Evolutionary conservation across 1,140 invertebrate genomes (phyloP), one percentile per base, ranked within the genome.

Genomic region (Copidosoma floridanum): DNA sequence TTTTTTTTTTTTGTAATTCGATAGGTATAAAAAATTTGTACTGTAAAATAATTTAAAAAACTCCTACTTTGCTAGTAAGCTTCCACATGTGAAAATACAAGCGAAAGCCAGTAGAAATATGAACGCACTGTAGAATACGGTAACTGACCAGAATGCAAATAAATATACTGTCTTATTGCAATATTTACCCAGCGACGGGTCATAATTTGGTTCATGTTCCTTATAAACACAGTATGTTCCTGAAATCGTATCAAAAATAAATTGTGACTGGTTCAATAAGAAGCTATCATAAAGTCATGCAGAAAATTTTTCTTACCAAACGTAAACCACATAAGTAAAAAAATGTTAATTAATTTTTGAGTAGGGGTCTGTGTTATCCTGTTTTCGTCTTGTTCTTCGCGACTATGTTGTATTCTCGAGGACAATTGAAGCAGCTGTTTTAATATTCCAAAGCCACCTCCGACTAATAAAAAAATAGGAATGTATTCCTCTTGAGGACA

Each of bases 121-220:
- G n/a, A n/a, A n/a, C n/a, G n/a, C n/a, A n/a, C n/a, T n/a, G 67
- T 87, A 88, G 10, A 82, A 77, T 2, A 82, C 78, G 0, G 85
- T 88, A 7, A 86, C 84, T 10, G 87, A 69, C 86, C 87, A 88
- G 71, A 88, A 89, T 23, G 87, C 83, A 71, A 86, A 89, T 58
- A 84, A 78, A 73, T 88, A 89, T 2, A 88, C 69, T 7, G 82
- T 86, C 69, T 82, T 84, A 64, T 88, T 84, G 68, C 87, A 89
- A 69, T 87, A 88, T 65, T 81, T 72, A 1, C 74, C 70, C 14
- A 73, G 61, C 11, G 69, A 55, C 57, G 80, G 77, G 67, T 85
- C 81, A 65, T 84, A 86, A 64, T 84, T 83, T 38, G 85, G 85
- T 64, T 86, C 80, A 63, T 86, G 86, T 61, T 85, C 82, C 66